A percentile compares a stretch with the other conserved stretches of the same genome.
Conservation (phyloP, 2,797 vertebrate genomes). For the Neomorphus geoffroyi region DNA sequence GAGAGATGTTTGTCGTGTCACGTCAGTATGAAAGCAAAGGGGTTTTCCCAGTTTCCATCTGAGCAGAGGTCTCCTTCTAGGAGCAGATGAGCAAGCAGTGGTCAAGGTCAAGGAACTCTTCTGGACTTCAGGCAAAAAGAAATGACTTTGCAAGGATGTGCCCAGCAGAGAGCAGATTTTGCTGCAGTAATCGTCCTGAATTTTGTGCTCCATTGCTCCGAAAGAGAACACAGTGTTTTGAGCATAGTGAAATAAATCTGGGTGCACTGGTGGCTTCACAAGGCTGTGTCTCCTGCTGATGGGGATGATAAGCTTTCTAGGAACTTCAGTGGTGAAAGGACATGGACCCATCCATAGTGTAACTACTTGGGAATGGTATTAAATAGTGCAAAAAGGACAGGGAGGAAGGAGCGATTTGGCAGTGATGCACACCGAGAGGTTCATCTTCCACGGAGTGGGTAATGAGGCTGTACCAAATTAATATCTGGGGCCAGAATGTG, state of each 20-base stretch:
- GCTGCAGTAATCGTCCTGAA: neutral
- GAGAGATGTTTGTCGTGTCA: neutral
- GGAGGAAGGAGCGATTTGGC: neutral
- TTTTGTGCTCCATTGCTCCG: neutral
- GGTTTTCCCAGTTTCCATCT: neutral
- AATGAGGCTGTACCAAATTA: neutral
- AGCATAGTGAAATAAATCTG: neutral
- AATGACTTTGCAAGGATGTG: neutral
- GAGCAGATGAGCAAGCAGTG: fast-evolving
- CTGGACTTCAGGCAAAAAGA: neutral
- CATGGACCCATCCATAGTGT: fast-evolving
- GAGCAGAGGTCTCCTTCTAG: neutral
- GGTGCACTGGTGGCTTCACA: neutral
- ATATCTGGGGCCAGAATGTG: neutral
- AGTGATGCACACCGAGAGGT: neutral
- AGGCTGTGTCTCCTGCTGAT: neutral
- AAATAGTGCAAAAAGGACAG: neutral
- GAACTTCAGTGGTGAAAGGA: neutral
- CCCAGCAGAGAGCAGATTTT: neutral
- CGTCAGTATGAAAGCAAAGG: fast-evolving
- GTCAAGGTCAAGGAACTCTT: neutral
- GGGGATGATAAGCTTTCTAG: neutral
- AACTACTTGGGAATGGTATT: neutral
- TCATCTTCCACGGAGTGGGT: neutral
- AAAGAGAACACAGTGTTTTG: neutral